Evolutionary conservation across 2,113 vertebrate genomes (phyloP), one percentile per base, ranked within the genome.

Genomic region (Tauraco erythrolophus): DNA sequence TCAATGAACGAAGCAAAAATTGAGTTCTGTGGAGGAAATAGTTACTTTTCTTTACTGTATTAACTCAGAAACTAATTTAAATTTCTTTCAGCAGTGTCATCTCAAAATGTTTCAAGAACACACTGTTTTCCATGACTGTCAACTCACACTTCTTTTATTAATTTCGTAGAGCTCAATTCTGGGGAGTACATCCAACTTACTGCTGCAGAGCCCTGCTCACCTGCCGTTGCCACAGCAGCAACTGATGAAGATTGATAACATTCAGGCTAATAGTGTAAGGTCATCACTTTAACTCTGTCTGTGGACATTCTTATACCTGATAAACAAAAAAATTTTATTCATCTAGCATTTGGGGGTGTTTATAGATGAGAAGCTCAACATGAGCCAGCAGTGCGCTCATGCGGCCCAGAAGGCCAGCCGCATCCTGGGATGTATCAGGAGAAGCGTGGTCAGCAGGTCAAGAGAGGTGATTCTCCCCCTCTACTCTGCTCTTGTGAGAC

Each of bases 181-280:
- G 86, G 99, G 99, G 82, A 99, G 98, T 56, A 94, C 98, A 14
- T 98, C 97, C 30, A 97, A 98, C 89, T 96, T 99, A 15, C 96
- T 99, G 92, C 98, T 99, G 57, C 99, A 99, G 98, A 99, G 98
- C 97, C 98, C 99, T 37, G 94, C 99, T 77, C 99, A 99, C 58
- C 98, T 99, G 76, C 98, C 99, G 35, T 89, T 99, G 97, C 98
- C 99, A 6, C 99, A 99, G 93, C 99, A 99, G 77, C 99, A 99
- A 30, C 98, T 99, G 53, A 95, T 99, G 69, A 99, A 99, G 97
- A 98, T 99, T 78, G 99, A 99, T 74, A 99, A 98, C 95, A 95
- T 99, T 75, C 99, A 99, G 96, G 92, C 99, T 91, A 99, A 98
- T 94, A 99, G 97, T 60, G 99, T 99, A 98, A 99, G 99, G 96